Percentiles rank a stretch among this genome's conserved stretches.
Conservation (phyloP, 2,113 vertebrate genomes). For the Turdus rufiventris region DNA sequence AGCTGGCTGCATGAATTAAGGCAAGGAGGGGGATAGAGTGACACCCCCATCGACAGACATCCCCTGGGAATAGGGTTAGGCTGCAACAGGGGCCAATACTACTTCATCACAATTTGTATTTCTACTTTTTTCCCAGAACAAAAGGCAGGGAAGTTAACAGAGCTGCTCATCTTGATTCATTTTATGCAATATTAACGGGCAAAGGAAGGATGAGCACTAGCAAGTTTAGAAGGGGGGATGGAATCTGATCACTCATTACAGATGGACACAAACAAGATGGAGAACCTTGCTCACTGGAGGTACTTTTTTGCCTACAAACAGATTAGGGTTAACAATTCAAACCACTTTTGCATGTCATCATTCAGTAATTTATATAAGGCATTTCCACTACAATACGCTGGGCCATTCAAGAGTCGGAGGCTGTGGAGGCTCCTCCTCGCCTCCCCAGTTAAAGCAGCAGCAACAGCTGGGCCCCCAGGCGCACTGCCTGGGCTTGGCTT, state of each 20-base stretch:
- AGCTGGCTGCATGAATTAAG: slow-evolving; percentile 46
- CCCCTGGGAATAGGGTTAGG: not conserved
- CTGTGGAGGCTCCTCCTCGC: not conserved
- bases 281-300: slow-evolving; percentile 51
- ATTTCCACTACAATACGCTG: slow-evolving; percentile 50
- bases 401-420: slow-evolving; percentile 24
- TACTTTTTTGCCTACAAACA: slow-evolving; percentile 60
- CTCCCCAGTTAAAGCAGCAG: slow-evolving; percentile 27
- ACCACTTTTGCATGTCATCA: slow-evolving; percentile 32
- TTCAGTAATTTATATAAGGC: slow-evolving; percentile 60
- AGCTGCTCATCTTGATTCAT: not conserved
- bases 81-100: not conserved
- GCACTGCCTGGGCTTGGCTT: not conserved
- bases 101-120: not conserved
- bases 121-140: not conserved
- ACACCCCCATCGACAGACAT: not conserved
- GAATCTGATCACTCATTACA: slow-evolving; percentile 26
- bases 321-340: slow-evolving; percentile 31
- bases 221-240: slow-evolving; percentile 34
- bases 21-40: not conserved
- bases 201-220: slow-evolving; percentile 12
- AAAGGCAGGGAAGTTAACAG: slow-evolving; percentile 19
- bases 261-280: slow-evolving; percentile 35
- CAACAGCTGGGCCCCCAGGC: slow-evolving; percentile 1
- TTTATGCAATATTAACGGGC: slow-evolving; percentile 39